Conservation (phyloP, 1,140 invertebrate species). For the Lasioglossum albipes region DNA sequence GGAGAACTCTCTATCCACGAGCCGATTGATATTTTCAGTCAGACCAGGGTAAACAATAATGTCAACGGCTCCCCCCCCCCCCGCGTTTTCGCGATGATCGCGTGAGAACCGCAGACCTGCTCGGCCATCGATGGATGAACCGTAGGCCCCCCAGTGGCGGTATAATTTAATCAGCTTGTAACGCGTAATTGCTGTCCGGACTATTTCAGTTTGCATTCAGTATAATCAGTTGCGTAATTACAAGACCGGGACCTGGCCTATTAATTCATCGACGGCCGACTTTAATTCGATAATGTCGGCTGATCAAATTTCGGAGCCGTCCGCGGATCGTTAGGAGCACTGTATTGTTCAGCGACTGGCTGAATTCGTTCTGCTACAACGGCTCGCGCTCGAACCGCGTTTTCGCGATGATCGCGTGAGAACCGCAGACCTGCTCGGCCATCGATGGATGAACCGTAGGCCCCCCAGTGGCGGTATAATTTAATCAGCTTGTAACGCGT, state of each 20-base stretch:
- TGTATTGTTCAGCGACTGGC: no score
- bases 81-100: no score
- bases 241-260: conserved; percentile 1
- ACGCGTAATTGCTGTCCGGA: background rate
- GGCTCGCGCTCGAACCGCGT: no score
- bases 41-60: background rate
- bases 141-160: background rate
- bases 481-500: conserved; percentile 22
- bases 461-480: background rate
- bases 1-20: no score
- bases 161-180: conserved; percentile 34
- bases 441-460: background rate
- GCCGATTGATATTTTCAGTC: background rate
- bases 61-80: no score
- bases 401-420: no score
- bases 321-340: no score
- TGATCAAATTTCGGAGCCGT: background rate
- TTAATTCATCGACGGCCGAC: conserved; percentile 7
- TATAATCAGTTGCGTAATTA: conserved; percentile 30
- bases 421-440: background rate
- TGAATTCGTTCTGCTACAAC: no score
- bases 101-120: background rate
- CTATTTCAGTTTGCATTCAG: conserved; percentile 22
- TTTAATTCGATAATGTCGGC: conserved; percentile 1
- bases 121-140: background rate